phyloP scores from a whole-genome alignment of 2,797 vertebrate genomes.

The Nasua narica region DNA sequence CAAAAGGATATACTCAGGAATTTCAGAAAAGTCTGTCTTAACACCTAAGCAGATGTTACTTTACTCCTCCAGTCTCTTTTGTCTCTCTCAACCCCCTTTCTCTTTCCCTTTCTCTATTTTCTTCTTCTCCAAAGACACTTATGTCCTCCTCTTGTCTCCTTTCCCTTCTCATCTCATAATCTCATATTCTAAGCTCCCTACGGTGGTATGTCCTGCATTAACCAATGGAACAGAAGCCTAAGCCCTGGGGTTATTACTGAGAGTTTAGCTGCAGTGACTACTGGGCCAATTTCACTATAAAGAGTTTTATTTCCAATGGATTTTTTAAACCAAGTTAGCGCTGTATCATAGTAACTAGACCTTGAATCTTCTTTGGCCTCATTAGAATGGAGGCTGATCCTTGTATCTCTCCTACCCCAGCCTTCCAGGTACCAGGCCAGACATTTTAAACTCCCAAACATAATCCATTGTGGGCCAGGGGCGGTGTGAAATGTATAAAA shows the following conservation, averaged over 20 bases:
- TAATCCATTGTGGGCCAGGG: neutral
- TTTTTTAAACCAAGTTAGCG: slow-evolving; percentile 22
- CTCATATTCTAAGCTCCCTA: neutral
- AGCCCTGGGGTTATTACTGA: neutral
- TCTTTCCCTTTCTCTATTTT: neutral
- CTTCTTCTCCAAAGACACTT: neutral
- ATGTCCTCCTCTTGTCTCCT: neutral
- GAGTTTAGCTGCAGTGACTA: neutral
- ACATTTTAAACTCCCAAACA: neutral
- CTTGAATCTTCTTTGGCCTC: neutral
- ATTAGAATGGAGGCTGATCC: neutral
- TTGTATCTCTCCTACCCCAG: neutral
- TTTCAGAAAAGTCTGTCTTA: neutral
- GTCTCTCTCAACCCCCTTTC: neutral
- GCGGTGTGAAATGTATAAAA: neutral
- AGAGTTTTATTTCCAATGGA: neutral
- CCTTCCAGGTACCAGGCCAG: neutral
- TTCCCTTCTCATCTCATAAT: neutral
- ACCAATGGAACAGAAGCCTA: neutral
- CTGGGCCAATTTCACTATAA: neutral
- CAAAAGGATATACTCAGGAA: neutral
- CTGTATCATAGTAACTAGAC: neutral
- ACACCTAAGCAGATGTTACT: neutral
- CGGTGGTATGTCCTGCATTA: neutral
- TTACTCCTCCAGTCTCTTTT: neutral